A percentile compares a stretch with the other conserved stretches of the same genome.
Evolutionary conservation across 2,113 vertebrate genomes (phyloP).

Genomic region (Natator depressus): DNA sequence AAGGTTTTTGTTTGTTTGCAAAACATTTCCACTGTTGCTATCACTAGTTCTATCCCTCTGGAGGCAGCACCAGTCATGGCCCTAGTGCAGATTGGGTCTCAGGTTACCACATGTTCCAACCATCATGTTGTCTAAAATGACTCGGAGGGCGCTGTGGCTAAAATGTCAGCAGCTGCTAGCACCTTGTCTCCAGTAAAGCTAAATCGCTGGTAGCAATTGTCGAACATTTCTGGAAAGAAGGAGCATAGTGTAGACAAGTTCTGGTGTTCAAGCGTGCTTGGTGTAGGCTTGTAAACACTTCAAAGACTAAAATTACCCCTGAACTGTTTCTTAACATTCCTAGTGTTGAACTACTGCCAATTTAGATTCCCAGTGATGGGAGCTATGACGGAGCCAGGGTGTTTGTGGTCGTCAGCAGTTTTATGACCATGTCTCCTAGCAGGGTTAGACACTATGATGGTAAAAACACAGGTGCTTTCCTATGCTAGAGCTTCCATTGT

Average conservation of each 20-base stretch:
- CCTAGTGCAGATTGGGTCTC: rapidly evolving
- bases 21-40: background rate
- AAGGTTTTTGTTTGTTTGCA: background rate
- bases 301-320: background rate
- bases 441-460: background rate
- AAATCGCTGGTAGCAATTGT: rapidly evolving
- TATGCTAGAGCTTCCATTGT: background rate
- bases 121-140: background rate
- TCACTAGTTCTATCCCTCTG: background rate
- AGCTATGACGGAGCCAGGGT: background rate
- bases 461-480: background rate
- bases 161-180: background rate
- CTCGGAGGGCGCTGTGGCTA: rapidly evolving
- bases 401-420: background rate
- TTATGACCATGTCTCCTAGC: background rate
- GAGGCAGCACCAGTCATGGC: background rate
- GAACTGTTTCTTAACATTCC: background rate
- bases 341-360: background rate
- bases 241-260: too few species aligned
- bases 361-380: background rate
- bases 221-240: rapidly evolving
- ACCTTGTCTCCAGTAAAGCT: rapidly evolving
- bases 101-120: background rate
- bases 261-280: rapidly evolving
- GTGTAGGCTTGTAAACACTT: background rate